Conservation (phyloP, 2,888 invertebrate genomes). For the Lutraria lutraria region DNA sequence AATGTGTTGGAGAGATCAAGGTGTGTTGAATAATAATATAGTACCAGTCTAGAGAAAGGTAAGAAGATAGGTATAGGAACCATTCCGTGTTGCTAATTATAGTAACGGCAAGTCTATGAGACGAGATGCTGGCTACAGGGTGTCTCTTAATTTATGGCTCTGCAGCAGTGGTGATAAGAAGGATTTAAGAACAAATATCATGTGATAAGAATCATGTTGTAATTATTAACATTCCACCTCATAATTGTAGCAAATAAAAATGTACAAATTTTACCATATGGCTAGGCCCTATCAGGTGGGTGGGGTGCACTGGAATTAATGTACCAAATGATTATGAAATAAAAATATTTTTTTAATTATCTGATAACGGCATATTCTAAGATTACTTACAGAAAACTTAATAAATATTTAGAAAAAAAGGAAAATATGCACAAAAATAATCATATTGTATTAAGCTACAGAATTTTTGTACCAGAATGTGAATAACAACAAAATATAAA, state of each 20-base stretch:
- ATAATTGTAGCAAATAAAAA: not conserved
- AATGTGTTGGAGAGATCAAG: constrained; percentile 35
- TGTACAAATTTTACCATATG: not conserved
- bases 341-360: too few relatives aligned
- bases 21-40: constrained; percentile 35
- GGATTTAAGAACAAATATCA: not conserved
- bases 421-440: too few relatives aligned
- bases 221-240: not conserved
- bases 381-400: too few relatives aligned
- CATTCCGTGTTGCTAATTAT: constrained; percentile 34
- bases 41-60: constrained; percentile 44
- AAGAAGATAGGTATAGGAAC: constrained; percentile 36
- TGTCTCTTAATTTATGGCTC: not conserved
- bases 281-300: too few relatives aligned
- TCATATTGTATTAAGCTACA: too few relatives aligned
- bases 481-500: too few relatives aligned
- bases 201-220: not conserved
- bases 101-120: constrained; percentile 39
- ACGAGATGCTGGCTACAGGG: constrained; percentile 41
- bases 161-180: not conserved
- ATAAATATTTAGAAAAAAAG: too few relatives aligned
- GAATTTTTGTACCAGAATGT: too few relatives aligned
- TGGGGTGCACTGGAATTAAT: too few relatives aligned
- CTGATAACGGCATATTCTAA: too few relatives aligned
- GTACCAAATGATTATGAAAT: too few relatives aligned